Evolutionary conservation across 2,797 vertebrate genomes (phyloP).

Genomic region (Rhinatrema bivittatum): DNA sequence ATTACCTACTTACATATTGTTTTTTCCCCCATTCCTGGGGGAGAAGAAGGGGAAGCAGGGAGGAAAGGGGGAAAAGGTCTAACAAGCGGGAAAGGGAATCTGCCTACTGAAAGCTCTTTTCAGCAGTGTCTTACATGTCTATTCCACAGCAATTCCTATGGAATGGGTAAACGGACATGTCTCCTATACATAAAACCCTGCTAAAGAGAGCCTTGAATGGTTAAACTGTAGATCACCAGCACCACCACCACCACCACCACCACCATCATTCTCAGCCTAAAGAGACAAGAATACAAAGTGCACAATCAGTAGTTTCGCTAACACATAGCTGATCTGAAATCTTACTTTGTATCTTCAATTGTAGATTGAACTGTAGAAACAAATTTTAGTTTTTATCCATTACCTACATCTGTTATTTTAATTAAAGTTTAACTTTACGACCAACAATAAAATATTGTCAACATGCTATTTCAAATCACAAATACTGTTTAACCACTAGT

Average conservation of each 20-base stretch:
- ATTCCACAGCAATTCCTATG: too few relatives aligned
- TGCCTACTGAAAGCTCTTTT: too few relatives aligned
- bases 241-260: too few relatives aligned
- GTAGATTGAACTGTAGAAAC: conserved; percentile 52
- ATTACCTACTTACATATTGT: conserved; percentile 51
- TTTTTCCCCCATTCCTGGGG: too few relatives aligned
- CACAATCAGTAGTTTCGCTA: conserved; percentile 57
- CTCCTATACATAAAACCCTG: too few relatives aligned
- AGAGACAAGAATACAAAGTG: conserved; percentile 48
- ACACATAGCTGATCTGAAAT: conserved; percentile 47
- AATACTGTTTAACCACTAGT: conserved; percentile 58
- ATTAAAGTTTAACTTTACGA: conserved; percentile 51
- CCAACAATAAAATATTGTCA: conserved; percentile 56
- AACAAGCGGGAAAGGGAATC: too few relatives aligned
- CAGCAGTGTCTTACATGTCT: too few relatives aligned
- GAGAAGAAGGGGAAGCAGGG: too few relatives aligned
- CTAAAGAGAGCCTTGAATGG: too few relatives aligned
- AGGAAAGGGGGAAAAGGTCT: too few relatives aligned
- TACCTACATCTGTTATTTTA: conserved; percentile 40
- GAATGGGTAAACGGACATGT: too few relatives aligned
- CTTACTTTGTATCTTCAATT: conserved; percentile 46
- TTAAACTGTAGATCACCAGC: too few relatives aligned
- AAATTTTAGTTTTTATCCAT: conserved; percentile 38
- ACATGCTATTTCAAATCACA: conserved; percentile 66
- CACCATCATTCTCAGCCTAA: conserved; percentile 49